Evolutionary conservation across 1,140 invertebrate genomes (phyloP), one percentile per base, ranked within the genome.

Genomic region (Euura saliciscinereae): DNA sequence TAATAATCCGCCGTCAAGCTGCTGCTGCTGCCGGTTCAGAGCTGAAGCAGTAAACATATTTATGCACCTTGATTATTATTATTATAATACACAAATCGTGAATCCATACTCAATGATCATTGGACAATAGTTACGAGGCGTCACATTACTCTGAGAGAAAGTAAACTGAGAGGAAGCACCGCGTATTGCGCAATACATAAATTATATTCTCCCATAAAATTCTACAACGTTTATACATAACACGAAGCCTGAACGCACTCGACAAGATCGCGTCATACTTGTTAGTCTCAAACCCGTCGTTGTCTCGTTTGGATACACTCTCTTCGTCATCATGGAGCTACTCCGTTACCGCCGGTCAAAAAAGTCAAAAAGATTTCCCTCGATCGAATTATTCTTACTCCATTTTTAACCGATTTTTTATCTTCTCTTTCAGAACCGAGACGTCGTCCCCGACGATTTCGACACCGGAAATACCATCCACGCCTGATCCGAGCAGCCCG

Each of bases 401-500:
- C 43, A n/a, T 44, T 44, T 28, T 69, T 11, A 5, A 42, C 66
- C n/a, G 28, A 2, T 46, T 28, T 66, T 59, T 69, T 64, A 69
- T 69, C 28, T 77, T 44, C 13, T 1, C 10, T 77, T 83, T 69
- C 77, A 87, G 86, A 68, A 81, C 80, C 74, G 85, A 85, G 69
- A 81, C 69, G n/a, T n/a, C 59, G 64, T 74, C 80, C 70, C 81
- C 83, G 77, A 78, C 84, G 0, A 59, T 59, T 59, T 82, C 83
- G 42, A 78, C 82, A 45, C 83, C 85, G 45, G 78, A 81, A 43
- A 82, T 79, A 28, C 79, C 80, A 44, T 79, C 80, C 10, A 79
- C 83, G 8, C 73, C 78, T 4, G 82, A 82, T 44, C 74, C 80
- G 7, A 80, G 74, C 73, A 83, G 79, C 72, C 89, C 88, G 28